A percentile compares a stretch with the other conserved stretches of the same genome.
These are phyloP conservation scores for Scaptomyza tumidula DNA, from an alignment of 2,888 invertebrate species.

Conservation along the genomic window DNA sequence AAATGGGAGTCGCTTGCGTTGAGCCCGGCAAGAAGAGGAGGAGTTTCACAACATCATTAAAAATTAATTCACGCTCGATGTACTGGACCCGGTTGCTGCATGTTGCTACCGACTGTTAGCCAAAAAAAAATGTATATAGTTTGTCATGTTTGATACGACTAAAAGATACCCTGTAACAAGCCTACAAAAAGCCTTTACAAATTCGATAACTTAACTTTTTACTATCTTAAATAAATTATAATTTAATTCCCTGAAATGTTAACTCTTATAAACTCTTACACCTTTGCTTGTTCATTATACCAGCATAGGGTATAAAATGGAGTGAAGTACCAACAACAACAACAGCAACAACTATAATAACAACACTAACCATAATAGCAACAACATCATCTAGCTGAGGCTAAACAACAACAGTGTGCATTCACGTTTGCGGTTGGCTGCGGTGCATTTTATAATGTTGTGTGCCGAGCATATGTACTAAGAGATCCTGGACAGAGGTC, in stretches of 20 bases:
- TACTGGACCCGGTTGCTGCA: slow-evolving; percentile 51
- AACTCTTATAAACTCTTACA: too few relatives aligned
- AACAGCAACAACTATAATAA: slow-evolving; percentile 19
- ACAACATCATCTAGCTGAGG: slow-evolving; percentile 20
- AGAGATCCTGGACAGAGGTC: slow-evolving; percentile 12
- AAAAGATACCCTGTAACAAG: slow-evolving; percentile 13
- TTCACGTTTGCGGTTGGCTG: slow-evolving; percentile 63
- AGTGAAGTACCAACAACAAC: slow-evolving; percentile 39
- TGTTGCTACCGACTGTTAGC: slow-evolving; percentile 19
- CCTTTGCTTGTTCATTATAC: background rate
- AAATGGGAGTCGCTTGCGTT: slow-evolving; percentile 69
- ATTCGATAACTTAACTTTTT: too few relatives aligned
- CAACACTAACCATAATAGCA: slow-evolving; percentile 12
- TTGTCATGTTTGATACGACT: background rate
- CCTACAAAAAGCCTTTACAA: too few relatives aligned
- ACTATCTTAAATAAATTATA: too few relatives aligned
- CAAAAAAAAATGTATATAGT: background rate
- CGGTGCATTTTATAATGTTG: slow-evolving; percentile 66
- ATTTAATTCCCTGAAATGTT: too few relatives aligned
- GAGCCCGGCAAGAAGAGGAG: slow-evolving; percentile 23
- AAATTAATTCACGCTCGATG: slow-evolving; percentile 81
- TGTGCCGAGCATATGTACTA: slow-evolving; percentile 35
- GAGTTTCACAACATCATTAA: slow-evolving; percentile 79
- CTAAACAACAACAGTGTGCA: slow-evolving; percentile 64
- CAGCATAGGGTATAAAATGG: slow-evolving; percentile 38